A percentile compares a stretch with the other conserved stretches of the same genome.
phyloP scores from a whole-genome alignment of 1,140 invertebrate species.

The Cotesia vestalis region DNA sequence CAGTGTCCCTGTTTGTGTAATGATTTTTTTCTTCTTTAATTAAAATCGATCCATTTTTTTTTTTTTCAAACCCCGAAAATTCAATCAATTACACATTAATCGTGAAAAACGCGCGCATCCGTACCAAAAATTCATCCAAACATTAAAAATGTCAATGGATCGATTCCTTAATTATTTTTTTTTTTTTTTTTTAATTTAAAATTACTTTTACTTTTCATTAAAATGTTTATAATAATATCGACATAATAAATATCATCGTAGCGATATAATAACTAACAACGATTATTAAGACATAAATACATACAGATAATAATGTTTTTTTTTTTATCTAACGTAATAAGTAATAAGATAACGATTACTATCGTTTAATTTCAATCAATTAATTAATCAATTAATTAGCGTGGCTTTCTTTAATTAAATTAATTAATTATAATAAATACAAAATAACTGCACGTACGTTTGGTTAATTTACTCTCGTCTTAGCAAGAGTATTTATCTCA shows the following conservation, averaged over 20 bases:
- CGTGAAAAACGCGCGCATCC: constrained; percentile 4
- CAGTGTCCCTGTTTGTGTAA: neutral
- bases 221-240: constrained; percentile 24
- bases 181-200: no score
- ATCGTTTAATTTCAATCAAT: constrained; percentile 55
- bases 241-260: constrained; percentile 44
- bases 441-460: constrained; percentile 35
- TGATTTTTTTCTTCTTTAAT: constrained; percentile 22
- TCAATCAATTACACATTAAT: no score
- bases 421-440: constrained; percentile 6
- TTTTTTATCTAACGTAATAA: constrained; percentile 57
- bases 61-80: constrained; percentile 26
- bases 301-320: constrained; percentile 56
- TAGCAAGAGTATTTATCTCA: neutral
- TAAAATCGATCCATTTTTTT: constrained; percentile 15
- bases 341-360: constrained; percentile 45
- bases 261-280: constrained; percentile 59
- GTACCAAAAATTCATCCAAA: constrained; percentile 16
- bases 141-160: constrained; percentile 24
- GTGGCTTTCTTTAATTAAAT: constrained; percentile 42
- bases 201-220: no score
- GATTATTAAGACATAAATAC: constrained; percentile 63
- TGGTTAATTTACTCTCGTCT: constrained; percentile 15
- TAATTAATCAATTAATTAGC: no score
- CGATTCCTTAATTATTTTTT: neutral